Evolutionary conservation across 2,888 invertebrate genomes (phyloP), one percentile per base, ranked within the genome.

Genomic region (Ditula angustiorana): DNA sequence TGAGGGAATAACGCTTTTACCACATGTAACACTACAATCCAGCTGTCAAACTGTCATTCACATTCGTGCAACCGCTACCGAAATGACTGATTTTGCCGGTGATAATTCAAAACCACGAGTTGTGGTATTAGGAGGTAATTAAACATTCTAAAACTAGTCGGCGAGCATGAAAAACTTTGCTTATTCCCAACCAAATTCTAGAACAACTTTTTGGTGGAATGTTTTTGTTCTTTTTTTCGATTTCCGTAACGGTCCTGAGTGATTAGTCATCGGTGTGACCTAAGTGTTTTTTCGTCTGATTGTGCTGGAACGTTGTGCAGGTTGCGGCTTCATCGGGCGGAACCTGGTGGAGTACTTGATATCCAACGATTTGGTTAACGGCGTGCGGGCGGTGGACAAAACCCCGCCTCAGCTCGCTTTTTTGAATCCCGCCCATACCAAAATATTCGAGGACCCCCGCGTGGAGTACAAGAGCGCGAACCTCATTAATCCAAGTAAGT

Each of bases 391-490:
- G 52, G 97, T 97, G 64, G 98, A 98, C 90, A 98, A 98, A 90
- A 98, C 98, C 28, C 98, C 98, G 55, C 98, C 98, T 1, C 97
- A 97, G 87, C 96, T 97, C 77, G 98, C 98, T 1, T 98, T 98
- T 96, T 90, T 98, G 33, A 98, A 97, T 86, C 88, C 94, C 1
- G 88, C 90, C 67, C 98, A 98, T 79, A 93, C 94, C 71, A 94
- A 94, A 75, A 91, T 94, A 49, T 98, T 98, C 86, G 95, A 95
- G 65, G 95, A 95, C 88, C 94, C 96, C 68, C 93, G 95, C 80
- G 96, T 98, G 8, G 96, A 97, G 85, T 98, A 98, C 86, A 96
- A 95, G 87, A 98, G 98, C 92, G 97, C 98, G 59, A 98, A 98
- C 93, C 94, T 98, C 69, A 98, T 98, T 69, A 97, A 97, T 90